Evolutionary conservation across 53 echinoderm and acorn worm genomes (phyloP).

Genomic region (Luidia sarsii): DNA sequence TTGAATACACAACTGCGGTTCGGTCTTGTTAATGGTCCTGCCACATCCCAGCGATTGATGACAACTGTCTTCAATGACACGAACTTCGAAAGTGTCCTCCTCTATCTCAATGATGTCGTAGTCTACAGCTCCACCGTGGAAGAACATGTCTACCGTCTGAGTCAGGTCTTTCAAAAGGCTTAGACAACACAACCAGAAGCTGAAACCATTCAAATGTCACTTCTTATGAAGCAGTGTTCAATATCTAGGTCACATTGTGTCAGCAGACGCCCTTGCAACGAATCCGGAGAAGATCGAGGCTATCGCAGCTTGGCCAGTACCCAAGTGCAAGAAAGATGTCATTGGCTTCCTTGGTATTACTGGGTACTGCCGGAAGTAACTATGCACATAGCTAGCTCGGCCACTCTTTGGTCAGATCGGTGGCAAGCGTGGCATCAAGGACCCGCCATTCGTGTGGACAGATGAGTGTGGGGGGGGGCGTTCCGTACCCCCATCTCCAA

Average conservation of each 20-base stretch:
- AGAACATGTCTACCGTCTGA: conserved; percentile 18
- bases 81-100: background rate
- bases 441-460: conserved; percentile 27
- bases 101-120: conserved; percentile 29
- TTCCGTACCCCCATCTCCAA: conserved; percentile 9
- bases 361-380: conserved; percentile 42
- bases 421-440: conserved; percentile 6
- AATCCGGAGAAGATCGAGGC: conserved; percentile 27
- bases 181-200: conserved; percentile 10
- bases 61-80: conserved; percentile 15
- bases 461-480: conserved; percentile 28
- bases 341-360: conserved; percentile 48
- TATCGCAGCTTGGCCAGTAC: conserved; percentile 34
- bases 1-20: conserved; percentile 40
- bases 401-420: conserved; percentile 43
- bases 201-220: conserved; percentile 44
- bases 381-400: conserved; percentile 20
- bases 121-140: conserved; percentile 17
- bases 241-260: conserved; percentile 41
- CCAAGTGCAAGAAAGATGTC: conserved; percentile 42
- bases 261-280: conserved; percentile 25
- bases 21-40: conserved; percentile 29
- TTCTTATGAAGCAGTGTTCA: background rate
- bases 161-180: conserved; percentile 17
- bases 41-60: conserved; percentile 51